Base-by-base conservation (phyloP, 2,888 invertebrate species). In the Empis livida region DNA sequence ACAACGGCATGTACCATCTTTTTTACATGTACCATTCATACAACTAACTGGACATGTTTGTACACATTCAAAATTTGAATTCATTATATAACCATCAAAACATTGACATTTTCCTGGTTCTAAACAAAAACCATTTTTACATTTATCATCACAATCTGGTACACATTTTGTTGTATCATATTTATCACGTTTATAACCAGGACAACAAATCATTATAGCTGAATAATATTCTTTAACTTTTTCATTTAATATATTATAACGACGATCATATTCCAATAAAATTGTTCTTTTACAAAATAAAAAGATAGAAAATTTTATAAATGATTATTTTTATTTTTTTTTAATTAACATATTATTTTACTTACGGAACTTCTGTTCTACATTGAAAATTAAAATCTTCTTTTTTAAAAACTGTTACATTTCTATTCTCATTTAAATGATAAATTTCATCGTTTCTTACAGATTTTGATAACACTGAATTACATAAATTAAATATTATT, bases 181-280 rank as follows among this genome's bases (percentile, higher is more conserved):
- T 2, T 71, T 67, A 56, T 80, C 76, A 5, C 75, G 73, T 45
- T 71, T 69, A 65, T 79, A 86, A 20, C 85, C 85, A 0, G 74
- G 72, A 58, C 86, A 87, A 60, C 87, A 87, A 14, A 77, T 72
- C 45, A 79, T 73, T 52, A 82, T 75, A 53, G 75, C n/a, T 23
- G 41, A 41, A 27, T 23, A 41, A 27, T 41, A 41, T 10, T 20
- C 9, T 14, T 27, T 41, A 27, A 23, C 20, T 20, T n/a, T 10
- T 6, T 35, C 35, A n/a, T 35, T 13, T 35, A 35, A 5, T 5
- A 35, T 35, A n/a, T 3, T n/a, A 35, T 35, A 35, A n/a, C 35
- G 13, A n/a, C 35, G 13, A n/a, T 35, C 35, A 35, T 35, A 35
- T 35, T 35, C 35, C 8, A 35, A 35, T 35, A 35, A 8, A 35